Evolutionary conservation across 2,797 vertebrate species (phyloP).

Genomic region (Aldrovandia affinis): DNA sequence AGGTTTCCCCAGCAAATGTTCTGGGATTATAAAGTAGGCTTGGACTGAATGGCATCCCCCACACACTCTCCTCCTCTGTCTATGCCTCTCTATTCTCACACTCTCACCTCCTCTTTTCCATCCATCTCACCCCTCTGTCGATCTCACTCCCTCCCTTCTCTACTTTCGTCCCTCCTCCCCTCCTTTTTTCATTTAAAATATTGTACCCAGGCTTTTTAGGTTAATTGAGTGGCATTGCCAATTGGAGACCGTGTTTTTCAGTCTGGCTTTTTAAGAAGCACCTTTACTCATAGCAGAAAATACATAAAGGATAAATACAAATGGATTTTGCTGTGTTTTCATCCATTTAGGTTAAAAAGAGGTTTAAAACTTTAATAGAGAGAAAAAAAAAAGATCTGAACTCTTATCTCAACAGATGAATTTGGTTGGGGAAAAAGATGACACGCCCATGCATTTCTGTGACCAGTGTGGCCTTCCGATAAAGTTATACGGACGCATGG

Average conservation of each 20-base stretch:
- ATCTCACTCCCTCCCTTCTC: neutral
- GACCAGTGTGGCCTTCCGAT: slow-evolving; percentile 96
- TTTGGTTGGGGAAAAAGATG: slow-evolving; percentile 92
- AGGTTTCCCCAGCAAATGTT: slow-evolving; percentile 87
- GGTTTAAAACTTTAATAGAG: too few species aligned
- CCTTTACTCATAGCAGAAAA: too few species aligned
- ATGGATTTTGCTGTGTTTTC: too few species aligned
- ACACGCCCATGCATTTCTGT: slow-evolving; percentile 95
- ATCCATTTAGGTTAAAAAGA: too few species aligned
- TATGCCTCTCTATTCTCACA: neutral
- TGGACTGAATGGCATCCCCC: neutral
- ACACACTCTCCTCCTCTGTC: neutral
- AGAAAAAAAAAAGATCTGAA: too few species aligned
- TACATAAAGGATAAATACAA: too few species aligned
- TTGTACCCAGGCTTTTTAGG: too few species aligned
- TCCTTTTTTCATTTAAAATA: too few species aligned
- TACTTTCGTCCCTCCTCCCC: too few species aligned
- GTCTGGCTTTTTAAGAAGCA: too few species aligned
- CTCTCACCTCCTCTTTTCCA: neutral
- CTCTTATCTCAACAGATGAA: slow-evolving; percentile 77
- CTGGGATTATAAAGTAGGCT: slow-evolving; percentile 94
- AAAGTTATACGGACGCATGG: slow-evolving; percentile 97
- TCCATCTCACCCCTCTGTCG: neutral
- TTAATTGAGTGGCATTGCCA: too few species aligned
- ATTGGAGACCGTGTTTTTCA: too few species aligned